Evolutionary conservation across 2,113 vertebrate genomes (phyloP), one percentile per base, ranked within the genome.

Genomic region (Psettodes erumei): DNA sequence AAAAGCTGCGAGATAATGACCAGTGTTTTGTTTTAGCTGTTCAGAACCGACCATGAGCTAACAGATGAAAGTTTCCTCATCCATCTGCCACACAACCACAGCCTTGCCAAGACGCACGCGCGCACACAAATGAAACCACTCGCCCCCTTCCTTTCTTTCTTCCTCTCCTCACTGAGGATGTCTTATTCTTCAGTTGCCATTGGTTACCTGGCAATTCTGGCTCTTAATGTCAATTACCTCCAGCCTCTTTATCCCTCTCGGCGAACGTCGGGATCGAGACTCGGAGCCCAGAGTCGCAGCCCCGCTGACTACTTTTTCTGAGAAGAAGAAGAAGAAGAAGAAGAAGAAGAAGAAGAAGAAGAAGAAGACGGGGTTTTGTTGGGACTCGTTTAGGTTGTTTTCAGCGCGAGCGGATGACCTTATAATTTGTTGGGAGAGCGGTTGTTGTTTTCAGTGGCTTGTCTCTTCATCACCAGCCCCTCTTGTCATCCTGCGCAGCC

Each of bases 141-240:
- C 76, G 37, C 78, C 80, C 70, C 62, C 69, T 70, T 71, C 53
- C 68, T 84, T 69, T 77, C 70, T 71, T 32, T 58, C 69, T 65
- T 66, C 33, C 58, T 76, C 37, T 78, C 64, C 69, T 75, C 63
- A 25, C 67, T 33, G 68, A 81, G 63, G 79, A 79, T 66, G 71
- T 86, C 83, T 86, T 83, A 62, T 88, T 89, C 85, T 85, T 70
- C 74, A 73, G 92, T 93, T 94, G 90, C 92, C 79, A 91, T 93
- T 93, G 92, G 93, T 92, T 90, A 94, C 92, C 86, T 89, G 75
- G 72, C 74, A 75, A 16, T 84, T 82, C 88, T 86, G n/a, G 63
- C 73, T 91, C 90, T 90, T 90, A 84, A 89, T 87, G 80, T 86
- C 86, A 85, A 80, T 92, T 87, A 91, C 87, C 77, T 82, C 68